Evolutionary conservation across 2,113 vertebrate genomes (phyloP).

Genomic region (Ceyx cyanopectus): DNA sequence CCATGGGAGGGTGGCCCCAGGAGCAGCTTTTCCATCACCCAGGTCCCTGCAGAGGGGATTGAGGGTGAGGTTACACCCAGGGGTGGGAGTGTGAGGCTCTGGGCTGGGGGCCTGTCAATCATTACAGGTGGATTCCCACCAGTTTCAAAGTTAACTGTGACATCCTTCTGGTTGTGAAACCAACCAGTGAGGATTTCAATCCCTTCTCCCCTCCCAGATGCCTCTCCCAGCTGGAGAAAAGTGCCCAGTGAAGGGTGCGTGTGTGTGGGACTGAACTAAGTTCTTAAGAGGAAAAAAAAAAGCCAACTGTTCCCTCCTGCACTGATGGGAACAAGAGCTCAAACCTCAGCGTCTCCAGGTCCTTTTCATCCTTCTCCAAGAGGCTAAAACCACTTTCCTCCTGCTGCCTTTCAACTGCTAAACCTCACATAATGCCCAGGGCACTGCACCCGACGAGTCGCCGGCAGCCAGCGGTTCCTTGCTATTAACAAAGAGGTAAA

Average conservation of each 20-base stretch:
- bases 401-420: background rate
- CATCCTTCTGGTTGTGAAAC: background rate
- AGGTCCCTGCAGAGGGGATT: background rate
- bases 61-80: too few relatives aligned
- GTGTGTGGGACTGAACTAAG: background rate
- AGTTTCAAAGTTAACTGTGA: background rate
- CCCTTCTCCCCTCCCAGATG: background rate
- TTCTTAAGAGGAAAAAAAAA: background rate
- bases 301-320: background rate
- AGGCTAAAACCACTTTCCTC: conserved; percentile 7
- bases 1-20: accelerated
- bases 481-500: conserved; percentile 77
- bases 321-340: background rate
- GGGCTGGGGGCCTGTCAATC: background rate
- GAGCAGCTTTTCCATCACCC: background rate
- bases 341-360: background rate
- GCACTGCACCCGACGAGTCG: conserved; percentile 54
- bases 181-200: background rate
- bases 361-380: background rate
- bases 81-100: too few relatives aligned
- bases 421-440: conserved; percentile 73
- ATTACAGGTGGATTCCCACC: background rate
- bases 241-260: background rate
- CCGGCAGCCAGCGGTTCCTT: conserved; percentile 77
- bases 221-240: background rate